Conservation (phyloP, 2,888 invertebrate genomes). For the Thecophora atra region DNA sequence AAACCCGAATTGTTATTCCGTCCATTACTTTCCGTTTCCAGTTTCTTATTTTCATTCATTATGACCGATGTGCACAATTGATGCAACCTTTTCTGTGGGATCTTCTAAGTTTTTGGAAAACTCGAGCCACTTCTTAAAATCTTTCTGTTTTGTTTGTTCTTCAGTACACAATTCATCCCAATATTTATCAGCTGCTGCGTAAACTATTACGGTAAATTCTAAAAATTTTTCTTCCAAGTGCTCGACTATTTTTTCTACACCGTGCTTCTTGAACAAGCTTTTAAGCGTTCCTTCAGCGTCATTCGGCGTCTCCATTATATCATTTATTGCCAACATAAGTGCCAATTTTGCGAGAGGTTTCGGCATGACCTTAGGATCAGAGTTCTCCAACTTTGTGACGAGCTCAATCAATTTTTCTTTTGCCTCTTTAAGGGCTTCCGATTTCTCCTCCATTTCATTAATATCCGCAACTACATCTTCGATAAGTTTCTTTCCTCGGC, state of each 20-base stretch:
- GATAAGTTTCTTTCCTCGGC: background rate
- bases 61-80: too few species aligned
- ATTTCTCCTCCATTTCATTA: background rate
- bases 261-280: background rate
- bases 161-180: background rate
- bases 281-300: background rate
- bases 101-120: too few species aligned
- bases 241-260: background rate
- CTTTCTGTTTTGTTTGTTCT: background rate
- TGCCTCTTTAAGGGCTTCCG: background rate
- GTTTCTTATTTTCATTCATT: too few species aligned
- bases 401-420: background rate
- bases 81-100: too few species aligned
- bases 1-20: too few species aligned
- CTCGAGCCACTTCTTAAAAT: background rate
- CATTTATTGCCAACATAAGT: background rate
- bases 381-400: too few species aligned
- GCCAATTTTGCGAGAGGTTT: background rate
- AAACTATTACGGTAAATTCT: background rate
- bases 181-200: background rate
- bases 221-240: background rate
- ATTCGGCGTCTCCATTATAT: background rate
- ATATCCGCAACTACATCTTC: background rate
- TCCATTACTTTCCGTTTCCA: too few species aligned
- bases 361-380: background rate